Conservation (phyloP, 2,797 vertebrate species). For the Trichosurus vulpecula region DNA sequence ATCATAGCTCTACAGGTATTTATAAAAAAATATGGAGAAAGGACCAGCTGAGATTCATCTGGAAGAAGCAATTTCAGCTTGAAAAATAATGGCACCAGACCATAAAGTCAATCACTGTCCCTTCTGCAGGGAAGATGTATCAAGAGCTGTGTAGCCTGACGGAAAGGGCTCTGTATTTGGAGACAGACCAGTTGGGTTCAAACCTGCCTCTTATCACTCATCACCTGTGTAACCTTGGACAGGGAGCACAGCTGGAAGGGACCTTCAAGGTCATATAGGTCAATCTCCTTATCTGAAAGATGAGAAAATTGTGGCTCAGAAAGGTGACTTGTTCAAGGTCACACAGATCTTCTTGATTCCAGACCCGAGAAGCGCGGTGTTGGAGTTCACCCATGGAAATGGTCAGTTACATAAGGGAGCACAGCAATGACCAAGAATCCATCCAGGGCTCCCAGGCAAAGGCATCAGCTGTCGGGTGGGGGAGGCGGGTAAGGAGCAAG, state of each 20-base stretch:
- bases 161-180: neutral
- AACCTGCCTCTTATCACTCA: neutral
- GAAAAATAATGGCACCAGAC: neutral
- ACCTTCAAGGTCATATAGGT: neutral
- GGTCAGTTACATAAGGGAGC: neutral
- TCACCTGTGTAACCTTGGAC: neutral
- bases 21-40: constrained; percentile 5
- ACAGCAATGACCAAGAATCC: neutral
- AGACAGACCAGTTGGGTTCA: neutral
- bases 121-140: neutral
- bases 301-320: neutral
- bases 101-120: neutral
- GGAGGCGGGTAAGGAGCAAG: neutral
- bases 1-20: neutral
- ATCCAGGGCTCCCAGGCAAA: neutral
- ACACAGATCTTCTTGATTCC: neutral
- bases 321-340: neutral
- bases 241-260: neutral
- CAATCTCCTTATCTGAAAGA: neutral
- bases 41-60: neutral
- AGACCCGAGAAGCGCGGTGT: neutral
- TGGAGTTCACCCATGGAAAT: neutral
- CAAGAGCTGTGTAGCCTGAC: neutral
- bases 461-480: neutral
- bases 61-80: neutral